Base-by-base conservation (phyloP, 2,113 vertebrate species). In the Tonatia bakeri region DNA sequence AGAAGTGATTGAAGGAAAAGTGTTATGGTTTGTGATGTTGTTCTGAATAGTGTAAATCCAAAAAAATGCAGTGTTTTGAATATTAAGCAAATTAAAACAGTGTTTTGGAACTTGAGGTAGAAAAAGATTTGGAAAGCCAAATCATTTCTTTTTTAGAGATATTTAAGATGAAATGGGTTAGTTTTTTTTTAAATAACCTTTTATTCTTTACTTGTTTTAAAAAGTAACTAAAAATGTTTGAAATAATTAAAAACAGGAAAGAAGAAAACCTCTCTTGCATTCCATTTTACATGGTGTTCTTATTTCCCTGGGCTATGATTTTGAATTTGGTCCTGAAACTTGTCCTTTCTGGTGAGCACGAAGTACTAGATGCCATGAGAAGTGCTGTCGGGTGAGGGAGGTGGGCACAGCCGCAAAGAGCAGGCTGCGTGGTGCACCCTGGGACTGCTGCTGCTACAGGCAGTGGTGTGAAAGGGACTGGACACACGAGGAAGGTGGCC, bases 181-280 rank as follows among this genome's bases (percentile, higher is more conserved):
- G 5, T 84, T 97, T 85, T 92, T 91, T 93, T 91, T 50, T 88
- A 70, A 70, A 90, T 94, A 87, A 26, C 0, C 4, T 82, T 31
- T 24, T 87, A 14, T 88, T 73, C 81, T 82, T 96, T 95, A 85
- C 16, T 82, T 81, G 79, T 81, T 50, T 73, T 87, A 67, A 7
- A 19, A 77, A n/a, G 72, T 85, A 83, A 38, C 90, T 36, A 12
- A 61, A 92, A 94, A 83, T 45, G 15, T 22, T 93, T 83, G 19
- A 79, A 79, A 70, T 26, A 91, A 72, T 79, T 90, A 43, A 91
- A 88, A 94, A 24, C 0, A 61, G 38, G n/a, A 72, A 94, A 72
- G 69, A 79, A 86, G n/a, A 67, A 73, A 81, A 87, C n/a, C 9
- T 7, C 50, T 83, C 1, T 26, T 81, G 26, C 11, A 17, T 84